Conservation (phyloP, 2,888 invertebrate species). For the Dolichopus griseipennis region DNA sequence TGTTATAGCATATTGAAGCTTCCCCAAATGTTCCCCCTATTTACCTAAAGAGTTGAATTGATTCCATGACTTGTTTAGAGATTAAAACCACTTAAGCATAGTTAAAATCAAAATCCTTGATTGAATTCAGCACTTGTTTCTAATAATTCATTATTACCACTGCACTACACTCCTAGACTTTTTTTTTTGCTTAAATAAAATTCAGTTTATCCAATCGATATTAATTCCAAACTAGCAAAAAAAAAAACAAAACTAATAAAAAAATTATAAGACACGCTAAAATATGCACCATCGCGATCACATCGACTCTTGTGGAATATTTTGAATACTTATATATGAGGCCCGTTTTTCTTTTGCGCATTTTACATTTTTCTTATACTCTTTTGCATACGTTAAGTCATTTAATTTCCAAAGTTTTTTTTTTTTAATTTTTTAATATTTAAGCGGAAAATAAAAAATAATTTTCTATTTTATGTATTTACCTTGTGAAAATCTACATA, state of each 20-base stretch:
- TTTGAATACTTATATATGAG: neutral
- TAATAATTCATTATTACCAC: neutral
- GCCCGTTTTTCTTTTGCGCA: neutral
- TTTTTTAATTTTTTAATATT: no score
- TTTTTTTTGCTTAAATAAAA: neutral
- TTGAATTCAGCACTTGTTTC: neutral
- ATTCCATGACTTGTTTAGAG: no score
- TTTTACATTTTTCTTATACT: neutral
- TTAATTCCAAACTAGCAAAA: neutral
- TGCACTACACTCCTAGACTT: slow-evolving; percentile 6
- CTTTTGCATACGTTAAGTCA: neutral
- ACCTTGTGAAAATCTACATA: no score
- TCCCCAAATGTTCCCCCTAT: no score
- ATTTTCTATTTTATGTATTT: no score
- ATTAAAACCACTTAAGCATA: no score
- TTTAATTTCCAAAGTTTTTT: no score
- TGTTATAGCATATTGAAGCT: no score
- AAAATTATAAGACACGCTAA: neutral
- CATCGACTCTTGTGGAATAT: neutral
- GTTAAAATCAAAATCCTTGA: no score
- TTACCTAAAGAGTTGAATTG: no score
- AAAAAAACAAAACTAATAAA: no score
- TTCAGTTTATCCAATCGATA: neutral
- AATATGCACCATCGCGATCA: slow-evolving; percentile 6
- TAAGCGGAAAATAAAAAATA: no score